Conservation (phyloP, 1,140 invertebrate genomes). For the Ips nitidus region DNA sequence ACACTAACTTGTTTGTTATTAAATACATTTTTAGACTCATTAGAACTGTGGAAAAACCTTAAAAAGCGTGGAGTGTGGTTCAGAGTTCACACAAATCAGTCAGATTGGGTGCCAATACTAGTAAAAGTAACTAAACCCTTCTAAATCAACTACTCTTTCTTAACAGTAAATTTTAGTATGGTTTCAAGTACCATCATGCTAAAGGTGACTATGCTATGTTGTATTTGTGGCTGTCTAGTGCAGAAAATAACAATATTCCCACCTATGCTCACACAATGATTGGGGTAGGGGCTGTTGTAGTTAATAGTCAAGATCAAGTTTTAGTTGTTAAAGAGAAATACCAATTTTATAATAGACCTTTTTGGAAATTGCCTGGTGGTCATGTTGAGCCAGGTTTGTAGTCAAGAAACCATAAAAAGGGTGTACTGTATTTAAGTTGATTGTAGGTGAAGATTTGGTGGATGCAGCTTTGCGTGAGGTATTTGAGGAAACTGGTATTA, state of each 20-base stretch:
- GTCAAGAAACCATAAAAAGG: background rate
- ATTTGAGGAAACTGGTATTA: constrained; percentile 84
- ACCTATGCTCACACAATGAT: constrained; percentile 82
- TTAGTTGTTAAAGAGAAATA: constrained; percentile 79
- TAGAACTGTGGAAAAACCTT: constrained; percentile 67
- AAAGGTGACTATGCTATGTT: constrained; percentile 77
- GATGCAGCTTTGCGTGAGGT: constrained; percentile 83
- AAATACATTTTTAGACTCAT: constrained; percentile 53
- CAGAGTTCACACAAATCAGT: constrained; percentile 67
- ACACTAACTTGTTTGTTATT: no score
- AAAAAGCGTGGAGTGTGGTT: constrained; percentile 82
- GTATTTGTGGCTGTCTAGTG: constrained; percentile 74
- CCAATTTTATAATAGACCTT: constrained; percentile 49
- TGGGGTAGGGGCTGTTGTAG: constrained; percentile 84
- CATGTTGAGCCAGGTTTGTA: constrained; percentile 79
- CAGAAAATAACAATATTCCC: constrained; percentile 70
- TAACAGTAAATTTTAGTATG: constrained; percentile 1
- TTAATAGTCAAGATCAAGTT: constrained; percentile 74
- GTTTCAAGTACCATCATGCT: constrained; percentile 70
- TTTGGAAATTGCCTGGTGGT: constrained; percentile 93
- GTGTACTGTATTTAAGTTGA: background rate
- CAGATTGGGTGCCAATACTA: constrained; percentile 76
- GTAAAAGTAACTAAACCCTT: constrained; percentile 58
- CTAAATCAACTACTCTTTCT: constrained; percentile 3
- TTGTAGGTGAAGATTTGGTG: constrained; percentile 74